Base-by-base conservation (phyloP, 2,113 vertebrate genomes). In the Arenaria interpres region DNA sequence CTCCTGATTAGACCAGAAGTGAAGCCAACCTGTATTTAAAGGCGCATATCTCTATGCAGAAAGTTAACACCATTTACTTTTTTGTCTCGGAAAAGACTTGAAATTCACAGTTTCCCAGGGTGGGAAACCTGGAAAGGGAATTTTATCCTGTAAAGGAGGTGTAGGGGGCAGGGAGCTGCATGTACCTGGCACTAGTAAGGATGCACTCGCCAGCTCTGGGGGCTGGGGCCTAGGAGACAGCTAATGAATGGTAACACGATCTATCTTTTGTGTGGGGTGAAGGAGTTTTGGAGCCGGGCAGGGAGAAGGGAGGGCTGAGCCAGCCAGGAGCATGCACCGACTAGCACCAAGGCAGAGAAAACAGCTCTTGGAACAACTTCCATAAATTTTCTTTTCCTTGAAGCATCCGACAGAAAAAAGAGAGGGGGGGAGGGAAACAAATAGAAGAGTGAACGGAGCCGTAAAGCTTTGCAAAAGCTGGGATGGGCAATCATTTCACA, bases 331-430 rank as follows among this genome's bases (percentile, higher is more conserved):
- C 93, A 27, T 93, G 95, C 95, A 97, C 96, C 35, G 87, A 97
- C 91, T 92, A 96, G 95, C 87, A 97, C 95, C 87, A 17, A 62
- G 63, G 63, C 84, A 81, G 89, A 90, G 87, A 94, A 95, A 97
- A 89, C 95, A 89, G 85, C 92, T 88, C 95, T 96, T 95, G 94
- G 97, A 97, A 97, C 75, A 30, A 8, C 82, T 94, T 90, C 93
- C 96, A 96, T 97, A 95, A 97, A 93, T 97, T 95, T 96, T 96
- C 68, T 96, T 93, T 85, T 79, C 91, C 95, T 97, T 94, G 74
- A 96, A 95, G 93, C 90, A 85, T 84, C 85, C 14, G 28, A 85
- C 69, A 95, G 78, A 68, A 85, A 63, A 66, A 54, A 72, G 28
- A 60, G 39, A 37, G 39, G 14, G 43, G 54, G 30, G 68, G 53